Conservation (phyloP, 2,888 invertebrate species). For the Crepidodera aurea region DNA sequence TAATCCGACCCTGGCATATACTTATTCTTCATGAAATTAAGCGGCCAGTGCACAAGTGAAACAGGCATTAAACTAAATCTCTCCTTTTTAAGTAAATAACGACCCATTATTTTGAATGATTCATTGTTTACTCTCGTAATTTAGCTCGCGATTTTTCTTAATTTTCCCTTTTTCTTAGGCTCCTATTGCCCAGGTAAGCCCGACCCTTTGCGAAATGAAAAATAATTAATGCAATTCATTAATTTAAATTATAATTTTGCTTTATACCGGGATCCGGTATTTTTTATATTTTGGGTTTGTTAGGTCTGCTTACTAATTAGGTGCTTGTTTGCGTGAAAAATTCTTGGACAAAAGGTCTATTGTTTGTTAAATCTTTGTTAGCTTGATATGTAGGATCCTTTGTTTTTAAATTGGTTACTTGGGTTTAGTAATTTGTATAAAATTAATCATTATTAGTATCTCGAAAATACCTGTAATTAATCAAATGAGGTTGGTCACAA, state of each 20-base stretch:
- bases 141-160: slow-evolving; percentile 5
- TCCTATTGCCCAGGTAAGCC: background rate
- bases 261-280: background rate
- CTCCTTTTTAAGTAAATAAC: slow-evolving; percentile 5
- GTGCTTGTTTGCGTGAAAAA: no score
- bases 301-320: background rate
- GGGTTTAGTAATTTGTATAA: no score
- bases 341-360: no score
- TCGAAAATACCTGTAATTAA: no score
- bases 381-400: no score
- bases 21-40: background rate
- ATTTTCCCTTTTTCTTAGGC: slow-evolving; percentile 1
- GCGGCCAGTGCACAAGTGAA: background rate
- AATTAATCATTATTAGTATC: no score
- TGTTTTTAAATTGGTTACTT: no score
- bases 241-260: slow-evolving; percentile 6
- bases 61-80: background rate
- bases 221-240: slow-evolving; percentile 13
- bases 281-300: background rate
- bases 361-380: no score
- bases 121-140: slow-evolving; percentile 1
- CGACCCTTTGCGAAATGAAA: slow-evolving; percentile 7
- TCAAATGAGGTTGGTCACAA: no score
- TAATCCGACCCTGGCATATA: background rate
- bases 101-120: slow-evolving; percentile 14